These are phyloP conservation scores for Galerucella pusilla DNA, from an alignment of 2,888 invertebrate species.

Conservation along the genomic window DNA sequence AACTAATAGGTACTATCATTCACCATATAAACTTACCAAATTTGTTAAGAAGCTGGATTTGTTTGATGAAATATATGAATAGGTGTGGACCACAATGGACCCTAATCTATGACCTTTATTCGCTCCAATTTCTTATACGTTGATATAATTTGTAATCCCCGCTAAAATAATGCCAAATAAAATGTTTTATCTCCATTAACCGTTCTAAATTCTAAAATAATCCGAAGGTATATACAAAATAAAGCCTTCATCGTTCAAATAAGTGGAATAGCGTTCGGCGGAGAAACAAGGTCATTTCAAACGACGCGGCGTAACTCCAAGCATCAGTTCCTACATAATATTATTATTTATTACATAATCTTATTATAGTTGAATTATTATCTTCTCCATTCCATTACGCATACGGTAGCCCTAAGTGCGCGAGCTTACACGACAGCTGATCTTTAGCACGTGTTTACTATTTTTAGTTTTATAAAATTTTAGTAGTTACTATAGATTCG, in stretches of 20 bases:
- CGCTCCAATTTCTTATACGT: too few relatives aligned
- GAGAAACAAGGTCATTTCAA: conserved; percentile 16
- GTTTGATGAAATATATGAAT: too few relatives aligned
- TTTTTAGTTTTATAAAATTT: neutral
- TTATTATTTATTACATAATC: conserved; percentile 7
- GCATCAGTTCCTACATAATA: conserved; percentile 7
- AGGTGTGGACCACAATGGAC: too few relatives aligned
- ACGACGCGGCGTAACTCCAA: conserved; percentile 1
- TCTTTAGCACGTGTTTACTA: neutral
- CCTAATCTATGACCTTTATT: too few relatives aligned
- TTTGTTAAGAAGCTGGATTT: too few relatives aligned
- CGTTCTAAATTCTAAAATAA: conserved; percentile 5
- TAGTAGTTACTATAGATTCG: neutral
- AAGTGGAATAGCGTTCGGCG: conserved; percentile 6
- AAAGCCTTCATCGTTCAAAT: conserved; percentile 7
- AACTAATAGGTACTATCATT: too few relatives aligned
- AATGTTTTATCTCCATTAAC: neutral
- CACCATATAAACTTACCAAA: too few relatives aligned
- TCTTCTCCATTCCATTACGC: neutral
- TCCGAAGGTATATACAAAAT: conserved; percentile 3
- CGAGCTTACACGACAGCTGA: neutral
- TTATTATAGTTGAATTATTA: neutral
- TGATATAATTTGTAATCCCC: too few relatives aligned
- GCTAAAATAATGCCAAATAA: too few relatives aligned
- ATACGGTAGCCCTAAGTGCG: neutral